Conservation (phyloP, 1,140 invertebrate genomes). For the Ostrea edulis region DNA sequence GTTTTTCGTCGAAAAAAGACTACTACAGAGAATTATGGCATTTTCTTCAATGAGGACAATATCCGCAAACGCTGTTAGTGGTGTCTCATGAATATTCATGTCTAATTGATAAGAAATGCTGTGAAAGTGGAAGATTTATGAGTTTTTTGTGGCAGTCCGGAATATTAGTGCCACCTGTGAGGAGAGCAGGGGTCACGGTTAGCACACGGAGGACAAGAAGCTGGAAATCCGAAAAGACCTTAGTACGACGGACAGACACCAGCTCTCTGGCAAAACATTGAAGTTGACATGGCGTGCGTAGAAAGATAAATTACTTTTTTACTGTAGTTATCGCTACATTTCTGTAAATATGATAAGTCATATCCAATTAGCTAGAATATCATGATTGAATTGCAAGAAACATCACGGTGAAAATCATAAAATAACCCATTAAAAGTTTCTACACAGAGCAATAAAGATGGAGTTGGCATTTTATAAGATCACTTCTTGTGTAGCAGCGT, state of each 20-base stretch:
- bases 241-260: background rate
- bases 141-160: background rate
- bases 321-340: conserved; percentile 22
- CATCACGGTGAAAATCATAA: conserved; percentile 27
- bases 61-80: background rate
- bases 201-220: background rate
- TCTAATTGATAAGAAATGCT: background rate
- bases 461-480: conserved; percentile 18
- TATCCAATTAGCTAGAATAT: conserved; percentile 15
- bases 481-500: background rate
- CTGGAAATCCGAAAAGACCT: background rate
- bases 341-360: conserved; percentile 20
- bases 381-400: conserved; percentile 23
- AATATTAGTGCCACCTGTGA: background rate
- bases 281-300: background rate
- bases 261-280: background rate
- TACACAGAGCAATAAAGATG: conserved; percentile 9
- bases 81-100: conserved; percentile 25
- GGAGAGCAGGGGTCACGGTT: background rate
- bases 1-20: background rate
- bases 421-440: conserved; percentile 24
- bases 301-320: background rate
- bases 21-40: background rate
- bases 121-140: background rate
- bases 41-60: background rate